Evolutionary conservation across 1,140 invertebrate species (phyloP).

Genomic region (Sycophaga agraensis): DNA sequence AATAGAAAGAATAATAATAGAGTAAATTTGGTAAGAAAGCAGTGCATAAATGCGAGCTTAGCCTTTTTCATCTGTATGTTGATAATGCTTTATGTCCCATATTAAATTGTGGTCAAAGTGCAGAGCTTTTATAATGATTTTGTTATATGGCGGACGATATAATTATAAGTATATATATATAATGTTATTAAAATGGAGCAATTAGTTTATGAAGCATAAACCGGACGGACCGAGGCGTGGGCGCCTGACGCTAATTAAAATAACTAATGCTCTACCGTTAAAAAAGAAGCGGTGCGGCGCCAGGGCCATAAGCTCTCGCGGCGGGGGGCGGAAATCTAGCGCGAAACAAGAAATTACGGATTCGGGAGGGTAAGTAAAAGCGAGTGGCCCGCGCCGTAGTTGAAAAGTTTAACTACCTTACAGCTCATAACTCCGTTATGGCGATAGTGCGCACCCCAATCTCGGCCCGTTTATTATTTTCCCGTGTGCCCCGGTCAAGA

Average conservation of each 20-base stretch:
- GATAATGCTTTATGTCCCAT: too few relatives aligned
- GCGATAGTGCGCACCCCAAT: slow-evolving; percentile 36
- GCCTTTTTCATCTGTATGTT: too few relatives aligned
- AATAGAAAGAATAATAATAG: too few relatives aligned
- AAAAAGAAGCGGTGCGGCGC: background rate
- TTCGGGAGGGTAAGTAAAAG: slow-evolving; percentile 26
- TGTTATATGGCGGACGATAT: too few relatives aligned
- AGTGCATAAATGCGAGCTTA: too few relatives aligned
- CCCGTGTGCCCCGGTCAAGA: slow-evolving; percentile 40
- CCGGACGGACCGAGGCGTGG: background rate
- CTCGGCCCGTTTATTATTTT: slow-evolving; percentile 48
- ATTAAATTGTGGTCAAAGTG: too few relatives aligned
- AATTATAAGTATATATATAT: too few relatives aligned
- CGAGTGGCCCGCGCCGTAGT: slow-evolving; percentile 27
- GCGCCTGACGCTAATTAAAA: slow-evolving; percentile 20
- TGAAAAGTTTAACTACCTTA: slow-evolving; percentile 53
- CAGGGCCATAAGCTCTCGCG: slow-evolving; percentile 7
- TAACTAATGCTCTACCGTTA: slow-evolving; percentile 16
- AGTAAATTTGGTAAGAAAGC: too few relatives aligned
- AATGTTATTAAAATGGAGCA: slow-evolving; percentile 3
- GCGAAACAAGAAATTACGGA: slow-evolving; percentile 47
- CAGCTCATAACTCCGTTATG: slow-evolving; percentile 52
- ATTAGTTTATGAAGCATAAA: slow-evolving; percentile 9
- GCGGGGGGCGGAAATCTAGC: slow-evolving; percentile 41
- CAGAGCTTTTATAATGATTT: slow-evolving; percentile 1